phyloP scores from a whole-genome alignment of 2,888 invertebrate species.

The Drosophila subquinaria region DNA sequence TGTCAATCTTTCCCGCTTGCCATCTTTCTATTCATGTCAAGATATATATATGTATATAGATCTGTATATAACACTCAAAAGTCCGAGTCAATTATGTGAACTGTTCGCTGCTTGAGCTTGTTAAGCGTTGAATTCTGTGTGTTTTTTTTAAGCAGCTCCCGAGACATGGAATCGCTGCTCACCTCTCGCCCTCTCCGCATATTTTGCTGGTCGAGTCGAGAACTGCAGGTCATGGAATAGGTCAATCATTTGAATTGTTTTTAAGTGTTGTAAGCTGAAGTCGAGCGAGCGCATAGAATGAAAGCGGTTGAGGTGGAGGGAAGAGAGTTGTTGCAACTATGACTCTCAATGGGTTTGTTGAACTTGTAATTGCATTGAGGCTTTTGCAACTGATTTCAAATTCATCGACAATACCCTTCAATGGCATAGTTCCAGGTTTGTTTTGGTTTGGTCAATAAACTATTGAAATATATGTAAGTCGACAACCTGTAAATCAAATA shows the following conservation, averaged over 20 bases:
- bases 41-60: slow-evolving; percentile 16
- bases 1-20: slow-evolving; percentile 10
- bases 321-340: background rate
- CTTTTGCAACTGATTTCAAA: slow-evolving; percentile 12
- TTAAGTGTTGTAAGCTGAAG: slow-evolving; percentile 73
- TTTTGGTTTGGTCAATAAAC: background rate
- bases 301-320: background rate
- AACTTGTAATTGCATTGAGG: slow-evolving; percentile 21
- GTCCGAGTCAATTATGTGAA: slow-evolving; percentile 71
- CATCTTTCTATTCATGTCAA: slow-evolving; percentile 9
- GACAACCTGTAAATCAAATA: slow-evolving; percentile 1
- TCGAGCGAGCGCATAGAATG: slow-evolving; percentile 17
- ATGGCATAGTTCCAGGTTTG: slow-evolving; percentile 13
- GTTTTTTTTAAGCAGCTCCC: slow-evolving; percentile 40
- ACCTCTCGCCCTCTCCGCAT: slow-evolving; percentile 32
- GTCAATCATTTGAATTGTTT: slow-evolving; percentile 79
- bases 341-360: slow-evolving; percentile 24
- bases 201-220: background rate
- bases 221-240: slow-evolving; percentile 69
- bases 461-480: background rate
- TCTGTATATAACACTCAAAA: slow-evolving; percentile 50
- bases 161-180: slow-evolving; percentile 40
- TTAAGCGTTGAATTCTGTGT: slow-evolving; percentile 53
- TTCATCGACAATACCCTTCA: background rate
- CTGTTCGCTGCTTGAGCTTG: slow-evolving; percentile 69